A percentile compares a stretch with the other conserved stretches of the same genome.
These are phyloP conservation scores for Corvus cornix DNA, from an alignment of 2,113 vertebrate species.

Conservation along the genomic window DNA sequence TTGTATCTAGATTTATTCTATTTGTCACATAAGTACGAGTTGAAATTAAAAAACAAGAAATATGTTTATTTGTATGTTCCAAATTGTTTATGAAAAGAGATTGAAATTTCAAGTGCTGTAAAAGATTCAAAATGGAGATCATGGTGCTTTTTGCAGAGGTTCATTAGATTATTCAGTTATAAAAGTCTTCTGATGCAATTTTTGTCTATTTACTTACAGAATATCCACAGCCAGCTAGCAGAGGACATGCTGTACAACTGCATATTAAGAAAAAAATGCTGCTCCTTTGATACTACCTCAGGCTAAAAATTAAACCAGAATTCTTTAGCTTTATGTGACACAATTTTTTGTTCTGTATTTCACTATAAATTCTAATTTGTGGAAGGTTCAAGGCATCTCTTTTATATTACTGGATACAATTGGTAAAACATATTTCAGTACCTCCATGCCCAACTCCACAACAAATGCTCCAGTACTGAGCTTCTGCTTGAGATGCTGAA, in stretches of 20 bases:
- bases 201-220: background rate
- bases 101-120: background rate
- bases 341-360: background rate
- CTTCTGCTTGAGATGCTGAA: background rate
- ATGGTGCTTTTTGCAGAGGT: background rate
- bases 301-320: background rate
- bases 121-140: background rate
- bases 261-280: background rate
- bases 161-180: background rate
- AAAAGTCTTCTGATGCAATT: background rate
- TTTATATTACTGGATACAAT: background rate
- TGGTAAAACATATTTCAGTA: background rate
- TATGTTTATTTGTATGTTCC: background rate
- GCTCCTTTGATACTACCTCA: background rate
- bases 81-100: background rate
- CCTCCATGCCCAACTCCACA: background rate
- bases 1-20: background rate
- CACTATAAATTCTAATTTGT: background rate
- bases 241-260: background rate
- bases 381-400: background rate
- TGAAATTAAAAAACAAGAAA: background rate
- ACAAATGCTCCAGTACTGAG: background rate
- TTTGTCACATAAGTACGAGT: background rate
- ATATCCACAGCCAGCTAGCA: background rate
- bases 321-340: background rate